Base-by-base conservation (phyloP, 2,797 vertebrate genomes). In the Pseudochirops cupreus region DNA sequence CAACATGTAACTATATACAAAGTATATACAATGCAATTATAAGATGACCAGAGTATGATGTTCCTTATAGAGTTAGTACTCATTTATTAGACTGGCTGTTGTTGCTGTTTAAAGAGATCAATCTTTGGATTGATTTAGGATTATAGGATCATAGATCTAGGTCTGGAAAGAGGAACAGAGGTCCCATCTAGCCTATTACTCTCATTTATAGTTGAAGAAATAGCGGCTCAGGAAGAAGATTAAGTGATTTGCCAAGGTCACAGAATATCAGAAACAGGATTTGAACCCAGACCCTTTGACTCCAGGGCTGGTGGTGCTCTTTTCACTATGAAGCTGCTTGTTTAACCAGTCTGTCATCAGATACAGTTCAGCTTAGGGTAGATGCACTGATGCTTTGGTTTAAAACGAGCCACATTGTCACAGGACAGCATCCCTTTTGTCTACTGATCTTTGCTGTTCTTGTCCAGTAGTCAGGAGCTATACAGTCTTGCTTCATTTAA, bases 381-480 rank as follows among this genome's bases (percentile, higher is more conserved):
- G 33, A 6, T 33, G 74, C 29, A 0, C 9, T 5, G 91, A 87
- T n/a, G 92, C 56, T 52, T 53, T 24, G 21, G 31, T 87, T 91
- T 1, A 5, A 95, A 94, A 95, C 0, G 16, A 95, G 93, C 90
- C 91, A 89, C 95, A 91, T 52, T 55, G 46, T 92, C 96, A 54
- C 89, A 52, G 74, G 95, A 98, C 95, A 97, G 93, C 74, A 96
- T 67, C 94, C 91, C 93, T 62, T 94, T 96, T 97, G 95, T 96
- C 92, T 93, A 91, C 87, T 93, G 21, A 87, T 50, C 52, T 46
- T 59, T 87, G 91, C 94, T 92, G 31, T 67, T 91, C 94, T 94
- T 93, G 96, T 94, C 96, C 95, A 94, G 95, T 97, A 95, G 95
- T 96, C 55, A 54, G 96, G 93, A 95, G 94, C 96, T 96, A 96